Conservation (phyloP, 1,140 invertebrate genomes). For the Pemphigus obesinymphae region DNA sequence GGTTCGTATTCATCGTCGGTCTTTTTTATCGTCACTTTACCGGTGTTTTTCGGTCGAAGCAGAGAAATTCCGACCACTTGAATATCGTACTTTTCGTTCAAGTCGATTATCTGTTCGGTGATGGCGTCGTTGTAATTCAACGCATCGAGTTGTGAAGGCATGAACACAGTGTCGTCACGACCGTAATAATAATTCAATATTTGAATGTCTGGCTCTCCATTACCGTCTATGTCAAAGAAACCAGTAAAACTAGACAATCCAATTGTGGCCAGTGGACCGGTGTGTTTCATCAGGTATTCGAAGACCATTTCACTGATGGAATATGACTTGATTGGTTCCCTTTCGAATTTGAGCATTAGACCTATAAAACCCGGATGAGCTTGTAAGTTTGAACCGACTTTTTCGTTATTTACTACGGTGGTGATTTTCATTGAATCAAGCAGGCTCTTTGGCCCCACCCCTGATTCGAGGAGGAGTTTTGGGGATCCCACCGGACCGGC, state of each 20-base stretch:
- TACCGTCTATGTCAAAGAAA: background rate
- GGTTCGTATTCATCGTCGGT: constrained; percentile 56
- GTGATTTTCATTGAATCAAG: constrained; percentile 48
- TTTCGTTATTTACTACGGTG: constrained; percentile 53
- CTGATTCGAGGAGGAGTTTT: constrained; percentile 56
- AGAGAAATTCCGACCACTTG: constrained; percentile 54
- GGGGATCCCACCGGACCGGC: constrained; percentile 69
- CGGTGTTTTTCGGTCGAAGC: constrained; percentile 54
- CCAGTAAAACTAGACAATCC: constrained; percentile 14
- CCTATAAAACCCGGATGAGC: constrained; percentile 56
- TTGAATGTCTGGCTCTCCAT: constrained; percentile 14
- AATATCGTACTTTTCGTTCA: constrained; percentile 57
- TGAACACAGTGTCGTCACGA: constrained; percentile 16
- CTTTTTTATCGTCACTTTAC: constrained; percentile 52
- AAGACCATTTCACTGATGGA: constrained; percentile 37
- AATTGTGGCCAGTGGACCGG: constrained; percentile 10
- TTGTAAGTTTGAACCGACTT: constrained; percentile 72
- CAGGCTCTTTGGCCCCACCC: constrained; percentile 48
- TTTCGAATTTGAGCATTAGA: background rate
- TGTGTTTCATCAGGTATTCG: constrained; percentile 7
- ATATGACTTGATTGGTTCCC: background rate
- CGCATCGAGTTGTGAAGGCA: constrained; percentile 27
- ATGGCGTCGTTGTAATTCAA: constrained; percentile 63
- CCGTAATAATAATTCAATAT: constrained; percentile 8
- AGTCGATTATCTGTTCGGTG: constrained; percentile 55